phyloP scores from a whole-genome alignment of 2,113 vertebrate species.

The Stomatorhinus ivindoensis region DNA sequence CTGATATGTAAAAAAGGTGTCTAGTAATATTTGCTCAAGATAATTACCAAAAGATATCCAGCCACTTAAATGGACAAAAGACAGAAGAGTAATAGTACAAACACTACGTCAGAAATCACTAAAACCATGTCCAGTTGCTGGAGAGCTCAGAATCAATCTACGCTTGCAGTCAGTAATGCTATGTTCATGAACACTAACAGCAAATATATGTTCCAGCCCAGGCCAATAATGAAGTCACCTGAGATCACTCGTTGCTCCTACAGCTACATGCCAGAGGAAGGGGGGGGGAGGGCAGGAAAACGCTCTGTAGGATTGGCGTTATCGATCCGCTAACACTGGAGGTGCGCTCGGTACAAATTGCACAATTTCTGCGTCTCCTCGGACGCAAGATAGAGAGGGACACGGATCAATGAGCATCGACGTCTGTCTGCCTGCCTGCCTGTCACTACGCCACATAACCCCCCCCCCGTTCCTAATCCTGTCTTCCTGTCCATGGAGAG shows the following conservation, averaged over 20 bases:
- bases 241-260: not conserved
- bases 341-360: conserved; percentile 48
- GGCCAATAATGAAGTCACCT: not conserved
- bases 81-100: not conserved
- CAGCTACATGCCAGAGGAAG: conserved; percentile 26
- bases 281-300: conserved; percentile 11
- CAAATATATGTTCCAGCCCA: not conserved
- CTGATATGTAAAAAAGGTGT: not conserved
- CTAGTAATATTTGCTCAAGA: not conserved
- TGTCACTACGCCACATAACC: conserved; percentile 48
- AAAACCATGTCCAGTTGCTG: not conserved
- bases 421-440: conserved; percentile 43
- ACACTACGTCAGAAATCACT: not conserved
- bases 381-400: conserved; percentile 51
- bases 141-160: not conserved
- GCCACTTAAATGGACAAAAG: not conserved
- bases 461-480: conserved; percentile 32
- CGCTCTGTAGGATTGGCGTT: conserved; percentile 44
- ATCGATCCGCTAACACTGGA: conserved; percentile 57
- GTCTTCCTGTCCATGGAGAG: conserved; percentile 26
- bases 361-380: conserved; percentile 50
- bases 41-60: not conserved
- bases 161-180: not conserved
- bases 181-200: not conserved
- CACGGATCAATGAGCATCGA: conserved; percentile 57